Conservation (phyloP, 2,113 vertebrate species). For the Psilopsiagon aymara region DNA sequence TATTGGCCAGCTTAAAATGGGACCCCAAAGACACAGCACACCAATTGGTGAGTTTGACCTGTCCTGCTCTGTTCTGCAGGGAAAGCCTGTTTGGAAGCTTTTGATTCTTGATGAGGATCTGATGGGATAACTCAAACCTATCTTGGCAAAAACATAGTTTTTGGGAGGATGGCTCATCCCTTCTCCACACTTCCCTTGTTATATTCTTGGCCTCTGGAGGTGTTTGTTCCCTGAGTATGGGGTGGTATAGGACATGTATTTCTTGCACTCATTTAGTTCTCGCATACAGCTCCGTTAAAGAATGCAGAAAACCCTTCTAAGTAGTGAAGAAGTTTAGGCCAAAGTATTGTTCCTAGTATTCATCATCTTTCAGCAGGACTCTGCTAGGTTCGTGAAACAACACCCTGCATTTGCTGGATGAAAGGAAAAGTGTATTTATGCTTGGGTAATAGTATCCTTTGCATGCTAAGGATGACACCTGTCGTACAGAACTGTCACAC, state of each 20-base stretch:
- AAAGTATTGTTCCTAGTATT: background rate
- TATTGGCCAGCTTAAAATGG: conserved; percentile 87
- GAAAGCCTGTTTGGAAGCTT: background rate
- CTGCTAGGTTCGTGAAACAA: background rate
- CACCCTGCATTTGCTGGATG: background rate
- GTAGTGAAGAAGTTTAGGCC: background rate
- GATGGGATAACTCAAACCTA: background rate
- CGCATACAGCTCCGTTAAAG: background rate
- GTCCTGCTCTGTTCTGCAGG: background rate
- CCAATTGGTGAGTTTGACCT: conserved; percentile 89
- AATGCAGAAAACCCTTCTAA: background rate
- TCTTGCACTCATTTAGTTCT: background rate
- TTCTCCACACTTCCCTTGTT: background rate
- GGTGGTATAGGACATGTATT: background rate
- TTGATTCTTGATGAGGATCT: background rate
- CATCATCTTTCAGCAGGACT: background rate
- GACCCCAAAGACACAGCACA: conserved; percentile 93
- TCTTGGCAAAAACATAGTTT: background rate
- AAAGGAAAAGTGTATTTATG: background rate
- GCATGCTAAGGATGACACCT: background rate
- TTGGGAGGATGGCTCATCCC: background rate
- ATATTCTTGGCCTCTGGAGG: background rate
- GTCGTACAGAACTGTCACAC: conserved; percentile 14
- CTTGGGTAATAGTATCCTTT: background rate
- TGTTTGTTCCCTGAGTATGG: background rate